These are phyloP conservation scores for Sarcoramphus papa DNA, from an alignment of 2,797 vertebrate genomes.

Conservation along the genomic window DNA sequence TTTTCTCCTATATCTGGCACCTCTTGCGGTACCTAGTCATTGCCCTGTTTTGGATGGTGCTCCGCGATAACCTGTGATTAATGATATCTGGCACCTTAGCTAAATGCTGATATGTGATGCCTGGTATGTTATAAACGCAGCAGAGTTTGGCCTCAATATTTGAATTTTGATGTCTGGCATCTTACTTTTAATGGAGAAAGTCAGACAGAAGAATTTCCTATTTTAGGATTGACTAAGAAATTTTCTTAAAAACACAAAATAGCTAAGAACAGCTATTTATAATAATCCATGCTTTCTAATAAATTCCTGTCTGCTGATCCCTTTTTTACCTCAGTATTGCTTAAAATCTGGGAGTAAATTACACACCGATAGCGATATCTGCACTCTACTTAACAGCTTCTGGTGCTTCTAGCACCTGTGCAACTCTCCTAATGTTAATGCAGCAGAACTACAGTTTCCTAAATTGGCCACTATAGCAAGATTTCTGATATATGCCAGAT, in stretches of 20 bases:
- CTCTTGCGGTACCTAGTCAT: neutral
- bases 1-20: neutral
- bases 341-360: neutral
- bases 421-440: neutral
- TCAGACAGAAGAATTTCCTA: neutral
- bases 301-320: neutral
- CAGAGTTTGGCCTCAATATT: neutral
- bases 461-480: neutral
- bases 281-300: neutral
- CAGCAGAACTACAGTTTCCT: neutral
- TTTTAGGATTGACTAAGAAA: neutral
- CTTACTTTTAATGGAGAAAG: neutral
- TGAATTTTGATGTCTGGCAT: neutral
- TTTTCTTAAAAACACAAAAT: neutral
- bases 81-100: neutral
- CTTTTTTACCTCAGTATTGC: neutral
- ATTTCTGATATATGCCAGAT: neutral
- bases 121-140: neutral
- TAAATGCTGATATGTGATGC: neutral
- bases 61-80: neutral
- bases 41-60: neutral
- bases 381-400: neutral
- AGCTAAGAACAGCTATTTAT: neutral
- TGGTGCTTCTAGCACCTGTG: neutral
- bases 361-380: neutral